Evolutionary conservation across 2,888 invertebrate genomes (phyloP).

Genomic region (Apantesis nais): DNA sequence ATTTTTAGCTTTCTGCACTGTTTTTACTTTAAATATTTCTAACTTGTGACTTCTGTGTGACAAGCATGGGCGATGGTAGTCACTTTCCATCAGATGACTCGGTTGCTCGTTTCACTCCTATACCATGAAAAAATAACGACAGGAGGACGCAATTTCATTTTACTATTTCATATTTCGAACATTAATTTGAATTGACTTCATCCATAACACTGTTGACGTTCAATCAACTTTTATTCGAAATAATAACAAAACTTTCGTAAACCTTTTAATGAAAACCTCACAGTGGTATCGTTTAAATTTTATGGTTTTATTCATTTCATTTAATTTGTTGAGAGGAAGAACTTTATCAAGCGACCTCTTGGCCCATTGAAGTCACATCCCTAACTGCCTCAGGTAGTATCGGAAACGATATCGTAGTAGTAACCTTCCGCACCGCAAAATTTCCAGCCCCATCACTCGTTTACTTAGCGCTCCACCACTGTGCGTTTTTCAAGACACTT

Average conservation of each 20-base stretch:
- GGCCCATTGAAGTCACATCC: not conserved
- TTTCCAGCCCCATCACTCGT: no score
- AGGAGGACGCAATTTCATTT: not conserved
- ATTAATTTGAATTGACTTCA: slow-evolving; percentile 1
- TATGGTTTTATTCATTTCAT: slow-evolving; percentile 18
- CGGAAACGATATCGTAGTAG: no score
- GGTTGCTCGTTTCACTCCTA: not conserved
- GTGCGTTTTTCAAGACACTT: no score
- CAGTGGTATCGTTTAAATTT: slow-evolving; percentile 14
- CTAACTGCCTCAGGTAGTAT: no score
- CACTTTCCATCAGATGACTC: not conserved
- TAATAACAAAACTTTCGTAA: slow-evolving; percentile 35
- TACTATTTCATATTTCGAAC: not conserved
- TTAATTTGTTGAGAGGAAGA: not conserved
- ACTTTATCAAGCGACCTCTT: not conserved
- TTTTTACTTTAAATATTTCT: no score
- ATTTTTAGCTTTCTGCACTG: no score
- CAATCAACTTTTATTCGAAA: slow-evolving; percentile 33
- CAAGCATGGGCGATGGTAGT: no score
- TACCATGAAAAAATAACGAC: not conserved
- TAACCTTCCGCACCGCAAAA: no score
- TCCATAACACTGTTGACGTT: slow-evolving; percentile 14
- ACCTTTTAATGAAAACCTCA: slow-evolving; percentile 32
- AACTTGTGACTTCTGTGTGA: no score
- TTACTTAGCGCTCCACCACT: no score